Conservation (phyloP, 2,797 vertebrate species). For the Pangasius krempfi region DNA sequence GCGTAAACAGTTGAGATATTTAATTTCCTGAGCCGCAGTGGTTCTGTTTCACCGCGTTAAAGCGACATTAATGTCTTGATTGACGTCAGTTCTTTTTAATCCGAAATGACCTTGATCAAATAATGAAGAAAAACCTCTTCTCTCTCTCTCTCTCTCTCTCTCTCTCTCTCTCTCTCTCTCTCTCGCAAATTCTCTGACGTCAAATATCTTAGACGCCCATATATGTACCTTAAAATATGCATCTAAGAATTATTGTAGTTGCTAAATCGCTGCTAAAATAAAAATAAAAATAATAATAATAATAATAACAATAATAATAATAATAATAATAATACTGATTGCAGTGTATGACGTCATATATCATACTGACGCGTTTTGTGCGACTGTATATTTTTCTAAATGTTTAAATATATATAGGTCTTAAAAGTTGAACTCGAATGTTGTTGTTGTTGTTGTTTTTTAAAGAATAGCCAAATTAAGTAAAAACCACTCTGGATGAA, state of each 20-base stretch:
- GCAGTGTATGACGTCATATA: not conserved
- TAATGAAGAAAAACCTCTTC: not conserved
- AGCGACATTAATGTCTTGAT: not conserved
- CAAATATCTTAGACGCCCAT: not conserved
- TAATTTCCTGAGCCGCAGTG: not conserved
- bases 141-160: slow-evolving; percentile 8
- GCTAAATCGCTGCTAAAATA: not conserved
- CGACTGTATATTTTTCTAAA: not conserved
- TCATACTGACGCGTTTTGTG: not conserved
- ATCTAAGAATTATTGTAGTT: not conserved
- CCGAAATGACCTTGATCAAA: slow-evolving; percentile 33
- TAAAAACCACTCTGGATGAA: not conserved
- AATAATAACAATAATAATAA: too few relatives aligned
- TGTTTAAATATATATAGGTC: not conserved
- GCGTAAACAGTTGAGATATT: not conserved
- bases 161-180: not conserved
- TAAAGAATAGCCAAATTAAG: not conserved
- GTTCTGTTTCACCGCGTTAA: not conserved
- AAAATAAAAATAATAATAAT: too few relatives aligned
- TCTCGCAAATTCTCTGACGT: not conserved
- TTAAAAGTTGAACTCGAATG: not conserved
- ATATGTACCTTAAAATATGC: not conserved
- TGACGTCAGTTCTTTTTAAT: slow-evolving; percentile 1
- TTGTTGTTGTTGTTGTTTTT: not conserved
- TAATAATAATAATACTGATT: not conserved